Percentiles rank a stretch among this genome's conserved stretches.
Evolutionary conservation across 2,888 invertebrate genomes (phyloP).

Genomic region (Hipparchia semele): DNA sequence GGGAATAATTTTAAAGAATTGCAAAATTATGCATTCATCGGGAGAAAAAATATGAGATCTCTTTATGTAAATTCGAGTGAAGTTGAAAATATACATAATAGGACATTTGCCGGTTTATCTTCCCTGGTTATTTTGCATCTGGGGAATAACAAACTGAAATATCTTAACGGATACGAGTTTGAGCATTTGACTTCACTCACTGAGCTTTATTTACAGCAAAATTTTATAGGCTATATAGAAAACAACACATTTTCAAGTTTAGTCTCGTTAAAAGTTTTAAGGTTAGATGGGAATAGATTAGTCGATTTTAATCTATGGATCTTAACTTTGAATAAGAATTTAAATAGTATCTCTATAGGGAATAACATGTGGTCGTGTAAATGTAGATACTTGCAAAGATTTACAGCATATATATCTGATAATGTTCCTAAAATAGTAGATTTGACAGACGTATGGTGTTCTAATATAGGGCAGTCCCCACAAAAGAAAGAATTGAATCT

Average conservation of each 20-base stretch:
- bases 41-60: conserved; percentile 93
- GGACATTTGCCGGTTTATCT: conserved; percentile 93
- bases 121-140: conserved; percentile 91
- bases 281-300: conserved; percentile 92
- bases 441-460: conserved; percentile 89
- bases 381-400: conserved; percentile 92
- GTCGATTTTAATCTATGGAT: conserved; percentile 91
- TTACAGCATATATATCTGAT: conserved; percentile 91
- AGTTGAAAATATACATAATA: conserved; percentile 92
- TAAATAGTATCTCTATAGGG: conserved; percentile 89
- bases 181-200: conserved; percentile 90
- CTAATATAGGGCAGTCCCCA: conserved; percentile 87
- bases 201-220: conserved; percentile 94
- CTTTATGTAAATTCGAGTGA: conserved; percentile 93
- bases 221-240: conserved; percentile 89
- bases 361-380: conserved; percentile 96
- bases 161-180: conserved; percentile 92
- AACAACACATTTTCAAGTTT: conserved; percentile 91
- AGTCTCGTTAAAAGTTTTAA: conserved; percentile 88
- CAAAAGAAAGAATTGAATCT: conserved; percentile 91
- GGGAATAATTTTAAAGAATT: conserved; percentile 94
- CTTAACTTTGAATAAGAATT: conserved; percentile 84
- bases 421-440: conserved; percentile 90
- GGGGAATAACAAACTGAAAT: conserved; percentile 91
- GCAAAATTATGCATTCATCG: conserved; percentile 94